Evolutionary conservation across 2,113 vertebrate genomes (phyloP), one percentile per base, ranked within the genome.

Genomic region (Dromaius novaehollandiae): DNA sequence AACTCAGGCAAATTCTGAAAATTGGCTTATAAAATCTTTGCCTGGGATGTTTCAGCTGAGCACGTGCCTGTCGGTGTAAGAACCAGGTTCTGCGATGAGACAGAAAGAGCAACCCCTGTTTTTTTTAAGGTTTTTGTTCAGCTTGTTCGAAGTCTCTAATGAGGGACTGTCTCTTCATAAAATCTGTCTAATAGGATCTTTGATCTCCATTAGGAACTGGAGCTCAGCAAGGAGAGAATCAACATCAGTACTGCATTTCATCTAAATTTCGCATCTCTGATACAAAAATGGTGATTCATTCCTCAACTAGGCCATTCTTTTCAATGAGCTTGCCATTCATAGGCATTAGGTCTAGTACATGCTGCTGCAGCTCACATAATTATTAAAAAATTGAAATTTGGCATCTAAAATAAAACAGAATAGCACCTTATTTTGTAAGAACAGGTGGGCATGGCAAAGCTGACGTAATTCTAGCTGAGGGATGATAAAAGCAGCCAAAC

Each of bases 141-240:
- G 92, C 93, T 97, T 93, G 73, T 95, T 97, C 76, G 22, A 96
- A 89, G 94, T 94, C 86, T 92, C 7, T 97, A 97, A 97, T 93
- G 96, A 98, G 97, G 87, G 95, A 58, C 88, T 96, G 78, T 89
- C 94, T 96, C 95, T 97, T 97, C 95, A 92, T 51, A 84, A 94
- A 94, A 91, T 91, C 69, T 97, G 94, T 95, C 96, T 97, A 97
- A 98, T 97, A 93, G 94, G 79, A 95, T 96, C 97, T 97, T 96
- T 97, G 95, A 97, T 97, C 97, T 97, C 94, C 88, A 91, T 97
- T 89, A 97, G 90, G 95, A 97, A 88, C 76, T 51, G 60, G 86
- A 80, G 91, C 56, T 76, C 53, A 91, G 90, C 0, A 69, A 95
- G 96, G 66, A 93, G 88, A 90, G 96, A 97, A 97, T 96, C 97